Evolutionary conservation across 1,140 invertebrate species (phyloP).

Genomic region (Lutraria rhynchaena): DNA sequence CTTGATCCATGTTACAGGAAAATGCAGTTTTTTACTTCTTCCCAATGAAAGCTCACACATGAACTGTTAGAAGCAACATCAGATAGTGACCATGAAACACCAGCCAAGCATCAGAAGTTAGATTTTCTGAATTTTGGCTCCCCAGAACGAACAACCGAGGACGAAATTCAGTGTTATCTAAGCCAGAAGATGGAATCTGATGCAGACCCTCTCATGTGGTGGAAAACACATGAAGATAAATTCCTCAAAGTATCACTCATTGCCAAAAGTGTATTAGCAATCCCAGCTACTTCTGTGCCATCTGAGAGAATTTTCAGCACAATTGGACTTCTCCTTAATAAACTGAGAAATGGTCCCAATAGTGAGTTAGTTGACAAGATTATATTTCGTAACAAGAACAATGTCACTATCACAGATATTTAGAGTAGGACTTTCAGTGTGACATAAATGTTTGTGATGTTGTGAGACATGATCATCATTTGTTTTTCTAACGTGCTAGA

Average conservation of each 20-base stretch:
- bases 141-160: not conserved
- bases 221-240: conserved; percentile 7
- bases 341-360: conserved; percentile 19
- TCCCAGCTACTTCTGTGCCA: conserved; percentile 41
- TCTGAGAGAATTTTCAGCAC: conserved; percentile 15
- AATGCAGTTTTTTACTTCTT: conserved; percentile 1
- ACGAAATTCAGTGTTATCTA: conserved; percentile 1
- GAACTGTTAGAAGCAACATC: not conserved
- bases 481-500: too few species aligned
- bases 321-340: conserved; percentile 21
- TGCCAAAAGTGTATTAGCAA: conserved; percentile 4
- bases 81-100: conserved; percentile 16
- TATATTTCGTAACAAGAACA: conserved; percentile 20
- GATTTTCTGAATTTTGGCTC: not conserved
- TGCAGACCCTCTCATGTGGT: conserved; percentile 18
- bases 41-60: not conserved
- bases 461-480: too few species aligned
- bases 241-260: conserved; percentile 23
- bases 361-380: conserved; percentile 22
- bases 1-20: conserved; percentile 35
- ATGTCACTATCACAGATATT: too few species aligned
- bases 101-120: conserved; percentile 12
- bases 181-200: not conserved
- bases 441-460: too few species aligned
- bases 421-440: too few species aligned